phyloP scores from a whole-genome alignment of 30 jellyfish, hydroid and myxozoan genomes.

The Chrysaora quinquecirrha region DNA sequence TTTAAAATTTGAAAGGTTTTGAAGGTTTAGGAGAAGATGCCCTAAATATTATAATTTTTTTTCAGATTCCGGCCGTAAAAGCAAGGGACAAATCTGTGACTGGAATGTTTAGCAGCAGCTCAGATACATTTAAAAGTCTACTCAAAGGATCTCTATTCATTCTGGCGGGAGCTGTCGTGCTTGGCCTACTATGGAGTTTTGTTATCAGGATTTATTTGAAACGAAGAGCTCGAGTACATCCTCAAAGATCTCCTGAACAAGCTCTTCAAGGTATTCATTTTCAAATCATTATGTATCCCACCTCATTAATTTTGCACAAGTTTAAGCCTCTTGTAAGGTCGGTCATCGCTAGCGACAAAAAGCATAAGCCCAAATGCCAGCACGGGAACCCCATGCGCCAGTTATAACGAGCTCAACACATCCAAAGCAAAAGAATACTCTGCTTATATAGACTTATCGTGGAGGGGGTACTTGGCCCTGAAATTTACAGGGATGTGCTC shows the following conservation, averaged over 20 bases:
- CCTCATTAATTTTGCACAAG: neutral
- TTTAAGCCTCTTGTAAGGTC: neutral
- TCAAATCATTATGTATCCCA: too few species aligned
- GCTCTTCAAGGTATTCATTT: conserved; percentile 22
- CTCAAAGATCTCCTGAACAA: neutral
- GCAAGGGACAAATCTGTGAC: conserved; percentile 10
- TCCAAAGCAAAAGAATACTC: too few species aligned
- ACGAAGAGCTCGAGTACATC: conserved; percentile 27
- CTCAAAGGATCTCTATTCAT: neutral
- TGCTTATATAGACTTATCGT: too few species aligned
- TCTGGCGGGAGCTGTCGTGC: conserved; percentile 11
- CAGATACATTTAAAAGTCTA: conserved; percentile 4
- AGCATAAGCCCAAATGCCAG: neutral
- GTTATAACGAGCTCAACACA: too few species aligned
- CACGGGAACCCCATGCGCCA: neutral
- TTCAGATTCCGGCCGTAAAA: conserved; percentile 34
- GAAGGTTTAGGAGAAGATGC: too few species aligned
- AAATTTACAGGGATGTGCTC: too few species aligned
- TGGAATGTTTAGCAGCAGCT: conserved; percentile 24
- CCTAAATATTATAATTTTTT: neutral
- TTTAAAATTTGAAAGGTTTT: too few species aligned
- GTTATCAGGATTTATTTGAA: conserved; percentile 5
- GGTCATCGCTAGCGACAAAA: too few species aligned
- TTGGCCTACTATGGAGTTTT: conserved; percentile 38
- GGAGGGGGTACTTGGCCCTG: too few species aligned